Evolutionary conservation across 2,113 vertebrate genomes (phyloP).

Genomic region (Ptilonorhynchus violaceus): DNA sequence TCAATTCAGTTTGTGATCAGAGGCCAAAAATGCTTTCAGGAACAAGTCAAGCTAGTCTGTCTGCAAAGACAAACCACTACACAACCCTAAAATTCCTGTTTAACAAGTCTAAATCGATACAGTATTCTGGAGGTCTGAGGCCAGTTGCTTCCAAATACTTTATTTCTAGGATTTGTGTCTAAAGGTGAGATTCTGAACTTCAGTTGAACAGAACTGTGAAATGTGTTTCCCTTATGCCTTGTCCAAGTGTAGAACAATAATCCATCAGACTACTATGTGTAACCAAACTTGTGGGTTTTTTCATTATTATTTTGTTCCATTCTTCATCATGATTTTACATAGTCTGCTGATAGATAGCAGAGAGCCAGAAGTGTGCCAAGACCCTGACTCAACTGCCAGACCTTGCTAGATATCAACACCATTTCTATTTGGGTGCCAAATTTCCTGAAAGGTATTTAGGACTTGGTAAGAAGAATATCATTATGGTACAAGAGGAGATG

Average conservation of each 20-base stretch:
- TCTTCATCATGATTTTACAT: neutral
- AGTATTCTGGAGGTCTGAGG: conserved; percentile 73
- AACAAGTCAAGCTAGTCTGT: conserved; percentile 32
- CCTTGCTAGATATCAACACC: neutral
- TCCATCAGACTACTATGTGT: neutral
- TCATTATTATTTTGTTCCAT: neutral
- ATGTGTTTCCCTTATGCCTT: neutral
- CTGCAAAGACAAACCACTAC: conserved; percentile 30
- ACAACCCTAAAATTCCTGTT: neutral
- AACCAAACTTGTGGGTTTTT: neutral
- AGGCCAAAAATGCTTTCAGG: conserved; percentile 46
- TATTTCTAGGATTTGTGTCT: neutral
- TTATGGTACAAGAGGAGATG: neutral
- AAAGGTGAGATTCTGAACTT: conserved; percentile 32
- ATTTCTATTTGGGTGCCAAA: neutral
- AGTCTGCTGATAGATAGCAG: neutral
- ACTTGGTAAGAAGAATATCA: neutral
- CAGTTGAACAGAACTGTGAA: neutral
- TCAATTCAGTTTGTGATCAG: conserved; percentile 25
- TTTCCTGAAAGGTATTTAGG: conserved; percentile 48
- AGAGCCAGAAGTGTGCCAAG: neutral
- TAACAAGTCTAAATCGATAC: conserved; percentile 73
- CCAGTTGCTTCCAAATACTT: conserved; percentile 35
- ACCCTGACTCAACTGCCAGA: neutral
- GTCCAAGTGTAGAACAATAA: neutral